Percentiles rank a stretch among this genome's conserved stretches.
phyloP scores from a whole-genome alignment of 1,140 invertebrate species.

The Temnothorax longispinosus region DNA sequence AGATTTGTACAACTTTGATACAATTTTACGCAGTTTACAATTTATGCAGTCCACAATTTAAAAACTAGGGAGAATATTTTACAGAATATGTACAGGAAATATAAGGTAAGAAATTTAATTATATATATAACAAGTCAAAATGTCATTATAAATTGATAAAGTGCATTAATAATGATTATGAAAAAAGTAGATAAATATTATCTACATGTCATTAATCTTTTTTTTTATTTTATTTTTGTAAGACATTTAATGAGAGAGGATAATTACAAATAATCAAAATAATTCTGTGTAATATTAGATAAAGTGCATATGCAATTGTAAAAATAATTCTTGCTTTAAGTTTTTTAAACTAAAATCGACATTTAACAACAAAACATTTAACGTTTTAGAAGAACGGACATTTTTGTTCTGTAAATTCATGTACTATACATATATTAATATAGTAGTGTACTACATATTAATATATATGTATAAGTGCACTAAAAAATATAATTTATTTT shows the following conservation, averaged over 20 bases:
- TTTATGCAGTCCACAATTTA: neutral
- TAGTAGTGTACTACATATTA: neutral
- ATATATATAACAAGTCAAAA: slow-evolving; percentile 11
- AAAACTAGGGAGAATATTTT: neutral
- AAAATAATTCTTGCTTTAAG: neutral
- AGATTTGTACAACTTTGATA: slow-evolving; percentile 68
- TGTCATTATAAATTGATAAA: neutral
- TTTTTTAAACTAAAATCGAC: neutral
- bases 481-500: neutral
- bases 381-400: neutral
- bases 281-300: neutral
- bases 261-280: slow-evolving; percentile 16
- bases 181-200: neutral
- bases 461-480: slow-evolving; percentile 12
- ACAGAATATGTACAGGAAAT: neutral
- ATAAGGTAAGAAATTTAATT: neutral
- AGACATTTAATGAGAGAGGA: neutral
- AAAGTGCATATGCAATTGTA: neutral
- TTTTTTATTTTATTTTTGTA: neutral
- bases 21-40: slow-evolving; percentile 33
- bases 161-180: neutral
- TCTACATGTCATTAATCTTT: neutral
- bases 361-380: neutral
- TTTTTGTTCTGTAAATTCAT: slow-evolving; percentile 10
- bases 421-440: neutral